Conservation (phyloP, 2,113 vertebrate genomes). For the Amblyornis subalaris region DNA sequence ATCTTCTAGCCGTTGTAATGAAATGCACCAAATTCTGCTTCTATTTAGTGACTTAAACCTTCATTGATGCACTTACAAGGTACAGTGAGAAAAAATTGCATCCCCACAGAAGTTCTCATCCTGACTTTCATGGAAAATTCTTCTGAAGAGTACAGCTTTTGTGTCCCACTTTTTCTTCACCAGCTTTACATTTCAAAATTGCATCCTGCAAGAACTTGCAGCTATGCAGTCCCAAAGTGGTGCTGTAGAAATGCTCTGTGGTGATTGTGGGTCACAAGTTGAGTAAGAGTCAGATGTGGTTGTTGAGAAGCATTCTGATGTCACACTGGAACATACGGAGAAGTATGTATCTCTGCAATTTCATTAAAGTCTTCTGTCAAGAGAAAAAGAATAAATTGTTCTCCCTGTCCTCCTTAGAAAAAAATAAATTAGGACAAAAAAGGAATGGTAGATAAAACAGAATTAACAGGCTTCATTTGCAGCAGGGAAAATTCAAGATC, state of each 20-base stretch:
- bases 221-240: neutral
- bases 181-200: neutral
- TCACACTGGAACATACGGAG: neutral
- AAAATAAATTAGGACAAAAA: neutral
- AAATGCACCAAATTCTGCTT: neutral
- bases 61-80: neutral
- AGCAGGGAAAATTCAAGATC: neutral
- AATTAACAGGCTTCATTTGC: neutral
- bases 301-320: neutral
- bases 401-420: neutral
- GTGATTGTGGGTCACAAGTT: neutral
- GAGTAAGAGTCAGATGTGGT: neutral
- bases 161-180: neutral
- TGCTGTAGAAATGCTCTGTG: neutral
- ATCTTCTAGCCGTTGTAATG: neutral
- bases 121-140: neutral
- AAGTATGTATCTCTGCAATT: neutral
- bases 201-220: neutral
- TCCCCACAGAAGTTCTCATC: neutral
- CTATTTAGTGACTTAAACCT: neutral
- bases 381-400: neutral
- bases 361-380: neutral
- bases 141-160: neutral
- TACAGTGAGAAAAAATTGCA: neutral
- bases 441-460: neutral